Percentiles rank a stretch among this genome's conserved stretches.
These are phyloP conservation scores for Melanerpes aurifrons DNA, from an alignment of 2,113 vertebrate genomes.

Conservation along the genomic window DNA sequence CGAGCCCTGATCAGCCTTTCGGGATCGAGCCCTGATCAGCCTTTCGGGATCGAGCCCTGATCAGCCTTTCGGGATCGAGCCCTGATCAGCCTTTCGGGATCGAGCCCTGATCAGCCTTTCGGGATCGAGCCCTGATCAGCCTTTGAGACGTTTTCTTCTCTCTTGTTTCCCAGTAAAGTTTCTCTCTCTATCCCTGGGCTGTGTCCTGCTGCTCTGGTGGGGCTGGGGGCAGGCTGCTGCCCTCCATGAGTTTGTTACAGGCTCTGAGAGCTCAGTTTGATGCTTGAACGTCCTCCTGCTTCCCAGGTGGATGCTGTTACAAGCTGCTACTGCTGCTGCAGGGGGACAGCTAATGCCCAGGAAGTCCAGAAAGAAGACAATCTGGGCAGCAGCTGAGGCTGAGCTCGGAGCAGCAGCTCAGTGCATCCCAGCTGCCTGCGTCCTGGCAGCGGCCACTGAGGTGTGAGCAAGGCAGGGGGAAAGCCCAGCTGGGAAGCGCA, in stretches of 20 bases:
- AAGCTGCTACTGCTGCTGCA: background rate
- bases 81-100: no score
- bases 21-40: no score
- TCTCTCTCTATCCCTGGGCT: background rate
- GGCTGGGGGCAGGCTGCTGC: background rate
- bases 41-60: no score
- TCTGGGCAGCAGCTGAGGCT: background rate
- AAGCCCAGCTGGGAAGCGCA: background rate
- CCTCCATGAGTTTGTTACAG: background rate
- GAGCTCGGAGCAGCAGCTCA: background rate
- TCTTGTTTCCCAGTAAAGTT: background rate
- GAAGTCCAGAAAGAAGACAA: background rate
- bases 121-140: no score
- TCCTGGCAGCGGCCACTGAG: background rate
- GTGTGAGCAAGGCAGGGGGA: fast-evolving
- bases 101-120: no score
- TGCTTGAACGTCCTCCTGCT: background rate
- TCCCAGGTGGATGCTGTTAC: background rate
- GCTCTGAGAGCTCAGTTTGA: background rate
- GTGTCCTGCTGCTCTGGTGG: background rate
- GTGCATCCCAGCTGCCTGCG: background rate
- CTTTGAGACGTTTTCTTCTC: background rate
- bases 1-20: background rate
- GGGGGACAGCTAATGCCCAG: background rate
- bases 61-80: no score